These are phyloP conservation scores for Cromileptes altivelis DNA, from an alignment of 2,113 vertebrate genomes.

Conservation along the genomic window DNA sequence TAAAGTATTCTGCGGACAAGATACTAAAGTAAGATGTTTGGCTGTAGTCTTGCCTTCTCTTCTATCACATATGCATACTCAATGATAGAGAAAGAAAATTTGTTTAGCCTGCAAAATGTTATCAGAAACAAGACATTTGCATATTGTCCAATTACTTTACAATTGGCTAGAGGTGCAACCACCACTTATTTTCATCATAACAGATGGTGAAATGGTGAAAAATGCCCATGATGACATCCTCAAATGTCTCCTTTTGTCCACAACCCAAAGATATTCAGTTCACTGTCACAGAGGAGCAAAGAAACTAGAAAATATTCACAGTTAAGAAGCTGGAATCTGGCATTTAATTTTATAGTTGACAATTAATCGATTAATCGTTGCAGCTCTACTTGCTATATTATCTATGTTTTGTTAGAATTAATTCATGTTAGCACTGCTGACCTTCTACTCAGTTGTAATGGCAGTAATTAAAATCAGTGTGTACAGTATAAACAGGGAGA, in stretches of 20 bases:
- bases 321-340: no score
- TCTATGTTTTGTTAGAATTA: not conserved
- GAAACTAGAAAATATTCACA: no score
- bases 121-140: not conserved
- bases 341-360: no score
- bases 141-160: not conserved
- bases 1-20: constrained; percentile 34
- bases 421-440: not conserved
- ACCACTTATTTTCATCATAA: no score
- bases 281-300: no score
- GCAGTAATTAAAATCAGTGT: constrained; percentile 42
- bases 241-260: no score
- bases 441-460: constrained; percentile 17
- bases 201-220: no score
- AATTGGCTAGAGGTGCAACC: not conserved
- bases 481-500: constrained; percentile 41
- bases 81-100: not conserved
- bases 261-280: no score
- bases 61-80: not conserved
- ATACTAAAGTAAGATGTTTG: constrained; percentile 9
- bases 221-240: no score
- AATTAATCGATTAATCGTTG: no score
- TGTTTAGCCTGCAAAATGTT: not conserved
- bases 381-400: not conserved
- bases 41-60: not conserved